These are phyloP conservation scores for Neolamprologus longior DNA, from an alignment of 2,113 vertebrate species.

Conservation along the genomic window DNA sequence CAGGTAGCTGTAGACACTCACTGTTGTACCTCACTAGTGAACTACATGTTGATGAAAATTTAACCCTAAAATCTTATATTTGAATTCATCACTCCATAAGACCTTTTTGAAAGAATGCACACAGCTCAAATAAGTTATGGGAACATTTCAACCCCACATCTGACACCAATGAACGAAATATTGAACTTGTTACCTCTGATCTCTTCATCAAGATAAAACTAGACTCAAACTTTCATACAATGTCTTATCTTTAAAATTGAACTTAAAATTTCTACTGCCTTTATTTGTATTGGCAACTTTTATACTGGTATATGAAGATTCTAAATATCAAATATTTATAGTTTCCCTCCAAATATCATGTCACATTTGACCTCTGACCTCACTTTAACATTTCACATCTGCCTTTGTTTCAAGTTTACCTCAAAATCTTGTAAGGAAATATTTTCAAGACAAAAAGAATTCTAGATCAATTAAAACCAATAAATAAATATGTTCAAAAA, in stretches of 20 bases:
- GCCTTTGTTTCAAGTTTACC: neutral
- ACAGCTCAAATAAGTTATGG: neutral
- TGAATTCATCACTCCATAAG: neutral
- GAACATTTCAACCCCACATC: neutral
- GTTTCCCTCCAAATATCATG: neutral
- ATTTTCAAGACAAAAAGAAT: neutral
- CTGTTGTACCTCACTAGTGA: neutral
- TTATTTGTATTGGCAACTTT: neutral
- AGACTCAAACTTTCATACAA: neutral
- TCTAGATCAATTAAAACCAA: neutral
- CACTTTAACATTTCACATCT: neutral
- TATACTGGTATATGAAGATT: neutral
- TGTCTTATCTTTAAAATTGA: neutral
- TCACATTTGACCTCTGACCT: neutral
- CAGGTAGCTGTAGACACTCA: neutral
- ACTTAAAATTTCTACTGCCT: neutral
- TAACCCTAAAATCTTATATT: neutral
- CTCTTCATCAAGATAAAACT: neutral
- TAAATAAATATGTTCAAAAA: neutral
- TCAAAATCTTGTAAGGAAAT: fast-evolving
- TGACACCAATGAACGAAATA: neutral
- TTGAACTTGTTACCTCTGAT: neutral
- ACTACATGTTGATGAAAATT: neutral
- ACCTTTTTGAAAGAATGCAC: neutral
- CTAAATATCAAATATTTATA: neutral